Evolutionary conservation across 2,113 vertebrate species (phyloP).

Genomic region (Channa argus): DNA sequence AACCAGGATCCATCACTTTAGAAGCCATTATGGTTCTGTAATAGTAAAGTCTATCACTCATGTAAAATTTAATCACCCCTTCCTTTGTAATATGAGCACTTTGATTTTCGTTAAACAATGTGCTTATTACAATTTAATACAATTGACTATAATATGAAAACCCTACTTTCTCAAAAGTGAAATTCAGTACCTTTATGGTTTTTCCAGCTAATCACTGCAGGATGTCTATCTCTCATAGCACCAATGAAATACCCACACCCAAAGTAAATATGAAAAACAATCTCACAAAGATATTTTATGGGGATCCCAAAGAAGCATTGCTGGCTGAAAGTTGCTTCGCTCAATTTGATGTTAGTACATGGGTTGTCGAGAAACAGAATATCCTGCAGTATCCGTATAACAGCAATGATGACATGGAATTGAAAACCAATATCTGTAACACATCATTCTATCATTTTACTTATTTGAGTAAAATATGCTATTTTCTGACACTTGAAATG

Average conservation of each 20-base stretch:
- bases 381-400: background rate
- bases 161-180: slow-evolving; percentile 34
- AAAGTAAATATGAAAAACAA: slow-evolving; percentile 21
- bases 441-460: no score
- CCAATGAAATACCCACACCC: slow-evolving; percentile 51
- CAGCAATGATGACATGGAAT: background rate
- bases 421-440: background rate
- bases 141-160: slow-evolving; percentile 24
- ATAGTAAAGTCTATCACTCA: slow-evolving; percentile 22
- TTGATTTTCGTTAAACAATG: slow-evolving; percentile 23
- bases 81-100: background rate
- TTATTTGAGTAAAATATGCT: no score
- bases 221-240: slow-evolving; percentile 28
- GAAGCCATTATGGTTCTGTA: slow-evolving; percentile 12
- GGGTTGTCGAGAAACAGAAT: background rate
- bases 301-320: slow-evolving; percentile 19
- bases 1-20: slow-evolving; percentile 4
- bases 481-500: background rate
- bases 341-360: background rate
- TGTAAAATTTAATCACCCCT: slow-evolving; percentile 10
- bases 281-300: slow-evolving; percentile 23
- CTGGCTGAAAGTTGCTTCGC: slow-evolving; percentile 1
- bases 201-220: slow-evolving; percentile 60
- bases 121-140: slow-evolving; percentile 34
- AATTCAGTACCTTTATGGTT: slow-evolving; percentile 40